A percentile compares a stretch with the other conserved stretches of the same genome.
phyloP scores from a whole-genome alignment of 2,113 vertebrate genomes.

The Fulmarus glacialis region DNA sequence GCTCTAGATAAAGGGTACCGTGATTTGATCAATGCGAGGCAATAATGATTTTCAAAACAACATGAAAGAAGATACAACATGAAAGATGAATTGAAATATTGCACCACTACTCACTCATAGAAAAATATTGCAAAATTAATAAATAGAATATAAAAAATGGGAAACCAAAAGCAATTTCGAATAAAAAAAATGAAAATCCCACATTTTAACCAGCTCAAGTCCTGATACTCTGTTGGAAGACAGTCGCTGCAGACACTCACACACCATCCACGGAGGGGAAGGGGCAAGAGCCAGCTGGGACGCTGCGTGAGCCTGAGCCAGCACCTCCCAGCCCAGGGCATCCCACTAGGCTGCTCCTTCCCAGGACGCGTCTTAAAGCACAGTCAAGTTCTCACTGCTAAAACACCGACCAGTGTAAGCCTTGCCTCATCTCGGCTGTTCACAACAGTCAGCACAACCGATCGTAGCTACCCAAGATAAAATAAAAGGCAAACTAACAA shows the following conservation, averaged over 20 bases:
- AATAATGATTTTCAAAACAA: neutral
- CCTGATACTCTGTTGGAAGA: neutral
- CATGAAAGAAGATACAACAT: neutral
- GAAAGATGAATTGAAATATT: neutral
- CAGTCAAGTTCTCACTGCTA: neutral
- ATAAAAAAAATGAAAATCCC: neutral
- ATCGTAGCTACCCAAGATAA: fast-evolving
- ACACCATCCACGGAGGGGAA: fast-evolving
- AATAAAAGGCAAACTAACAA: neutral
- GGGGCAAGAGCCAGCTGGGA: neutral
- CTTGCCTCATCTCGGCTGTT: neutral
- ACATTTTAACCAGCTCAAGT: neutral
- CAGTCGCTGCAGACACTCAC: fast-evolving
- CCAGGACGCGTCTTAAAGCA: too few relatives aligned
- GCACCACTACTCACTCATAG: neutral
- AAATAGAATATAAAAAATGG: neutral
- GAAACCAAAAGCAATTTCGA: neutral
- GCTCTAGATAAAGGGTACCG: neutral
- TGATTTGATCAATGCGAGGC: neutral
- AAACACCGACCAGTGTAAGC: fast-evolving
- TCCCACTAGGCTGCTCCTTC: neutral
- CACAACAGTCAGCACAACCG: neutral
- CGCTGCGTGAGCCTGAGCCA: fast-evolving
- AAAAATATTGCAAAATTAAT: neutral
- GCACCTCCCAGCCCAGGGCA: neutral